Evolutionary conservation across 1,140 invertebrate species (phyloP).

Genomic region (Calosoma granatense): DNA sequence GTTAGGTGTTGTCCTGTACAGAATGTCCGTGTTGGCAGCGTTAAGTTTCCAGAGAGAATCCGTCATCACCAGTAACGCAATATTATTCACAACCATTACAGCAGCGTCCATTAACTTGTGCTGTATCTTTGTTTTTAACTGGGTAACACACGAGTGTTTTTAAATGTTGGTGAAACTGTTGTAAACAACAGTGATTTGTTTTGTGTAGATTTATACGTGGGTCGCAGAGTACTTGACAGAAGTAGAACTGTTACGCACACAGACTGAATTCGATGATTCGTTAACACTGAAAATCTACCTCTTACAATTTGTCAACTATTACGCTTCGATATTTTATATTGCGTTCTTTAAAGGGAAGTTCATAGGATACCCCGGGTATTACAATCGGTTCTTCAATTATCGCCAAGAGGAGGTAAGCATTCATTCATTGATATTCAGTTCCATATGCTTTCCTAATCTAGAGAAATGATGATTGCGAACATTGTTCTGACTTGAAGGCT

Average conservation of each 20-base stretch:
- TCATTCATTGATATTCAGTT: slow-evolving; percentile 10
- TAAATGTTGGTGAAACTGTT: background rate
- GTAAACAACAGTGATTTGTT: slow-evolving; percentile 16
- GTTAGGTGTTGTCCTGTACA: slow-evolving; percentile 82
- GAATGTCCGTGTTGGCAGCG: slow-evolving; percentile 76
- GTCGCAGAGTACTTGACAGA: slow-evolving; percentile 89
- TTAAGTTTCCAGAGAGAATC: slow-evolving; percentile 48
- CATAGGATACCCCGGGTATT: slow-evolving; percentile 71
- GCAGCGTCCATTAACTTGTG: slow-evolving; percentile 79
- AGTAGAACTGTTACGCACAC: slow-evolving; percentile 86
- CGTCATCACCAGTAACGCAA: slow-evolving; percentile 59
- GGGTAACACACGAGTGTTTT: slow-evolving; percentile 42
- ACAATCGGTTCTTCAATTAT: slow-evolving; percentile 62
- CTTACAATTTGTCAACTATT: slow-evolving; percentile 97
- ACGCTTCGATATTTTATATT: slow-evolving; percentile 97
- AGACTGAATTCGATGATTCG: slow-evolving; percentile 96
- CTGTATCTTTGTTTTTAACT: slow-evolving; percentile 80
- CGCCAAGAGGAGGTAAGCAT: slow-evolving; percentile 71
- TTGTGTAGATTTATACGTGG: slow-evolving; percentile 68
- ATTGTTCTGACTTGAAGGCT: too few species aligned
- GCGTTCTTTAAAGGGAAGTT: slow-evolving; percentile 96
- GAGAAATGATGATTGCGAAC: too few species aligned
- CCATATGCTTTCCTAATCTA: too few species aligned
- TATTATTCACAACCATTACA: slow-evolving; percentile 71
- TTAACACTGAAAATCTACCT: slow-evolving; percentile 95